phyloP scores from a whole-genome alignment of 2,797 vertebrate species.

The Anguilla marmorata region DNA sequence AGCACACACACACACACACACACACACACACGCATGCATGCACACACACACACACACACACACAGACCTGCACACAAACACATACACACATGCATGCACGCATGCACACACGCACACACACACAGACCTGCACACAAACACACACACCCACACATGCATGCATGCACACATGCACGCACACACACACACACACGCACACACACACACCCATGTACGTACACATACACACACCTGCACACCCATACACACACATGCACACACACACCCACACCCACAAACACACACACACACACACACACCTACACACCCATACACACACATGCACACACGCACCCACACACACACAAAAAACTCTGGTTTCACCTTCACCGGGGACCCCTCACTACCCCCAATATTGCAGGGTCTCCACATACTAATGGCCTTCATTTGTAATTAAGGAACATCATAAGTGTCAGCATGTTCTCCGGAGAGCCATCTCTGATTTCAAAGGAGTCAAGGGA shows the following conservation, averaged over 20 bases:
- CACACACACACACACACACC: not conserved
- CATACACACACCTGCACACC: not conserved
- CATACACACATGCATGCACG: no score
- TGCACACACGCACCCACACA: not conserved
- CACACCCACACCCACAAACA: not conserved
- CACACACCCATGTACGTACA: not conserved
- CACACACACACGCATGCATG: not conserved
- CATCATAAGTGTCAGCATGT: conserved; percentile 15
- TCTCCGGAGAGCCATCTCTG: not conserved
- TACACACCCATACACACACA: not conserved
- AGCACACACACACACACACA: not conserved
- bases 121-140: not conserved
- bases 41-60: not conserved
- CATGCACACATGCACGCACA: not conserved
- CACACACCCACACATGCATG: not conserved
- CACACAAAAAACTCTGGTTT: not conserved
- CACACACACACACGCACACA: not conserved
- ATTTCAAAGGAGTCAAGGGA: not conserved
- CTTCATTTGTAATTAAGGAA: conserved; percentile 5
- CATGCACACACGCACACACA: no score
- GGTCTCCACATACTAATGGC: not conserved
- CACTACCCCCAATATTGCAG: not conserved
- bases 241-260: not conserved
- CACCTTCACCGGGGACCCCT: not conserved
- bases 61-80: not conserved